These are phyloP conservation scores for Lophius piscatorius DNA, from an alignment of 2,113 vertebrate species.

Conservation along the genomic window DNA sequence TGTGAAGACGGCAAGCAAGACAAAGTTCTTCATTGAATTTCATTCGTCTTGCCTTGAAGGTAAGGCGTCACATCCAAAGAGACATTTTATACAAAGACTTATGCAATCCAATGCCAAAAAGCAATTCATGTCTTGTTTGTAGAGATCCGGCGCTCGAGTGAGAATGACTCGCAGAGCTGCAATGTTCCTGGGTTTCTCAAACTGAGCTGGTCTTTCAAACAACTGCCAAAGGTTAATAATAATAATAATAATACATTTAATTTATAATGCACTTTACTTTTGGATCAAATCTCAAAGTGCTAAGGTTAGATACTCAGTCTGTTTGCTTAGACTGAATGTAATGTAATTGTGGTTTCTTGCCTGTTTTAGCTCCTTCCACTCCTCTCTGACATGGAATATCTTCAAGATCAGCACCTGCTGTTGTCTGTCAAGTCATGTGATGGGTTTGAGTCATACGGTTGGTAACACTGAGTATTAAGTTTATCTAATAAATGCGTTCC, in stretches of 20 bases:
- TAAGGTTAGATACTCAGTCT: slow-evolving; percentile 58
- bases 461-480: too few relatives aligned
- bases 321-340: background rate
- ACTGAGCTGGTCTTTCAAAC: slow-evolving; percentile 84
- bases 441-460: slow-evolving; percentile 90
- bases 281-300: too few relatives aligned
- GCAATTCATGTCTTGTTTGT: slow-evolving; percentile 16
- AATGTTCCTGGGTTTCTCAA: slow-evolving; percentile 86
- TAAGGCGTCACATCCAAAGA: slow-evolving; percentile 27
- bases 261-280: too few relatives aligned
- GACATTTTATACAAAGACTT: background rate
- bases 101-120: background rate
- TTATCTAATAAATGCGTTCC: too few relatives aligned
- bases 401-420: slow-evolving; percentile 87
- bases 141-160: slow-evolving; percentile 83
- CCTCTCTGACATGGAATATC: slow-evolving; percentile 83
- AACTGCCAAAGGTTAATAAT: slow-evolving; percentile 88
- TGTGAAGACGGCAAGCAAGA: slow-evolving; percentile 86
- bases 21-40: slow-evolving; percentile 89
- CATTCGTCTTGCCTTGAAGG: slow-evolving; percentile 87
- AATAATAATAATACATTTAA: too few relatives aligned
- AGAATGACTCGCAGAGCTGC: slow-evolving; percentile 86
- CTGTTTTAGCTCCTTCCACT: slow-evolving; percentile 80
- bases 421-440: slow-evolving; percentile 88
- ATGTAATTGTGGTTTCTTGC: slow-evolving; percentile 4